Evolutionary conservation across 2,888 invertebrate species (phyloP).

Genomic region (Auanema freiburgensis): DNA sequence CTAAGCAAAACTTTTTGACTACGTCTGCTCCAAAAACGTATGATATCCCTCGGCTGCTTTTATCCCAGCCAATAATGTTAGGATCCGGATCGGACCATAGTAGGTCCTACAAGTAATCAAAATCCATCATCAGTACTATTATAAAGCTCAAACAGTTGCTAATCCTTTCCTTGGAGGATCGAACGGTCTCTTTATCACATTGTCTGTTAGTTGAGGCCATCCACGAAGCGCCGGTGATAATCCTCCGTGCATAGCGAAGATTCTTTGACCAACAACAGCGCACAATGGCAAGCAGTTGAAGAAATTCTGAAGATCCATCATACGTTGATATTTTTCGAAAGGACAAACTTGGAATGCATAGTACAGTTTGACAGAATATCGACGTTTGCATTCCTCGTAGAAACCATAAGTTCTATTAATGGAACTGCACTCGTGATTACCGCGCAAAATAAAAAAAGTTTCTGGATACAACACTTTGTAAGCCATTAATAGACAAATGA

Average conservation of each 20-base stretch:
- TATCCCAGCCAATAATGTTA: constrained; percentile 33
- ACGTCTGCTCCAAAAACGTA: constrained; percentile 44
- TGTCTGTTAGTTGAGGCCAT: constrained; percentile 31
- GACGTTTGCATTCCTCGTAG: constrained; percentile 49
- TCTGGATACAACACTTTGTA: constrained; percentile 37
- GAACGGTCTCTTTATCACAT: constrained; percentile 33
- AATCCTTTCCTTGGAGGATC: constrained; percentile 37
- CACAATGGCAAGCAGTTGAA: constrained; percentile 45
- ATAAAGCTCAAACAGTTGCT: constrained; percentile 18
- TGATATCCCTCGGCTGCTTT: constrained; percentile 41
- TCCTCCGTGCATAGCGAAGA: constrained; percentile 48
- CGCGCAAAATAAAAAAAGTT: constrained; percentile 48
- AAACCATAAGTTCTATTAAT: constrained; percentile 51
- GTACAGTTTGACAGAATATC: constrained; percentile 39
- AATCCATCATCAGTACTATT: neutral
- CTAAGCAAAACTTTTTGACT: constrained; percentile 38
- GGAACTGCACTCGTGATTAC: constrained; percentile 49
- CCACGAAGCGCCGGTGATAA: constrained; percentile 29
- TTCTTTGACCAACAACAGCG: constrained; percentile 38
- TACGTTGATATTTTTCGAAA: neutral
- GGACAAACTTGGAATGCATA: constrained; percentile 38
- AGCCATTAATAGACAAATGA: constrained; percentile 41
- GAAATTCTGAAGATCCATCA: constrained; percentile 27
- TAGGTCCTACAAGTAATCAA: constrained; percentile 22
- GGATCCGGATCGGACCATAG: constrained; percentile 47